Conservation (phyloP, 2,797 vertebrate species). For the Sciaenops ocellatus region DNA sequence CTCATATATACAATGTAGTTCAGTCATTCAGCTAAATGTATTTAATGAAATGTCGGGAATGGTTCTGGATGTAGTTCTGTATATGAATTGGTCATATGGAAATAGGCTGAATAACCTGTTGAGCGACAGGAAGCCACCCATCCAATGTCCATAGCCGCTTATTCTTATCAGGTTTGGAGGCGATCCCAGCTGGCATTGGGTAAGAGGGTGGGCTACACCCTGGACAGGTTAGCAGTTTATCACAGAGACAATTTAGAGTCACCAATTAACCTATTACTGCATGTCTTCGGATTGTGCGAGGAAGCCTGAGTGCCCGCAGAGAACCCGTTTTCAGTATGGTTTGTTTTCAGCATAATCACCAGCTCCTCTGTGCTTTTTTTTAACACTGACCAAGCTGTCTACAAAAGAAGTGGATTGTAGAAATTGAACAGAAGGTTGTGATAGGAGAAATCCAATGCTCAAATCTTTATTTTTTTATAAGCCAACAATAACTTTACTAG, state of each 20-base stretch:
- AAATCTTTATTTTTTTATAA: no score
- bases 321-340: neutral
- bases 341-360: neutral
- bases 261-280: no score
- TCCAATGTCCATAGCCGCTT: no score
- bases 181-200: no score
- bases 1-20: neutral
- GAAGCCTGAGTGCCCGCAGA: no score
- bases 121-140: conserved; percentile 2
- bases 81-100: conserved; percentile 1
- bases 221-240: no score
- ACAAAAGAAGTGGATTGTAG: neutral
- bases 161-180: neutral
- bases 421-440: neutral
- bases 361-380: neutral
- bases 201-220: no score
- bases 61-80: neutral
- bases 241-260: no score
- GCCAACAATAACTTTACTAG: neutral
- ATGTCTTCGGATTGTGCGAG: no score
- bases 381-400: neutral
- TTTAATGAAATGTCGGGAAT: conserved; percentile 21
- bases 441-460: neutral
- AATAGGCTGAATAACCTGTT: neutral
- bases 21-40: neutral